Evolutionary conservation across 2,113 vertebrate genomes (phyloP), one percentile per base, ranked within the genome.

Genomic region (Seriola dumerili): DNA sequence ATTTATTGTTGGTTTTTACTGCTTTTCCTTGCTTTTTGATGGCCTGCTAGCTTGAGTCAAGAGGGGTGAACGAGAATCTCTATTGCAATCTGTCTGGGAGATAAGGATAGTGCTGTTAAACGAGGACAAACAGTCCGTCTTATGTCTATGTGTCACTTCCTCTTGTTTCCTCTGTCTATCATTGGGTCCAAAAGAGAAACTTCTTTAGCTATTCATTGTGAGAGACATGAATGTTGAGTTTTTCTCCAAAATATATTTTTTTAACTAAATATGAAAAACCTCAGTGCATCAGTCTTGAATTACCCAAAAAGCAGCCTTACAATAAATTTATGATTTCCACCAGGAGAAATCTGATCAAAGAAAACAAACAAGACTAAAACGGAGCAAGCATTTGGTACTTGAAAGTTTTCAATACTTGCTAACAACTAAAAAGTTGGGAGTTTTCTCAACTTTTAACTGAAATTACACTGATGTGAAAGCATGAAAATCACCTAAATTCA

Each of bases 41-140:
- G 72, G 34, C 32, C 34, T 50, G 38, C 21, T 61, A 34, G 25
- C 84, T 71, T 79, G n/a, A 63, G 73, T 69, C 7, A 72, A 86
- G 77, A 21, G 46, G 65, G 21, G 23, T 57, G 8, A 67, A 76
- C 23, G 52, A 83, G 42, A 52, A 29, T 42, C 46, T 71, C 11
- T 57, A 6, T 7, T 66, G 76, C 61, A 59, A 48, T 77, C 32
- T 32, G 25, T 61, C 65, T 70, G 58, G 42, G 14, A 64, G 66
- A 52, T 72, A 62, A 61, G 21, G 50, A 67, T 66, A 2, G 65
- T 67, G 64, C 25, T 32, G 58, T 63, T 78, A 32, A 59, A 46
- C 67, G 14, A 29, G 14, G 75, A 32, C n/a, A n/a, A n/a, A 13
- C 17, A 78, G 32, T 65, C n/a, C 21, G n/a, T 5, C 38, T 16